Percentiles rank a stretch among this genome's conserved stretches.
Conservation (phyloP, 2,797 vertebrate species). For the Neosilurus hyrtlii region DNA sequence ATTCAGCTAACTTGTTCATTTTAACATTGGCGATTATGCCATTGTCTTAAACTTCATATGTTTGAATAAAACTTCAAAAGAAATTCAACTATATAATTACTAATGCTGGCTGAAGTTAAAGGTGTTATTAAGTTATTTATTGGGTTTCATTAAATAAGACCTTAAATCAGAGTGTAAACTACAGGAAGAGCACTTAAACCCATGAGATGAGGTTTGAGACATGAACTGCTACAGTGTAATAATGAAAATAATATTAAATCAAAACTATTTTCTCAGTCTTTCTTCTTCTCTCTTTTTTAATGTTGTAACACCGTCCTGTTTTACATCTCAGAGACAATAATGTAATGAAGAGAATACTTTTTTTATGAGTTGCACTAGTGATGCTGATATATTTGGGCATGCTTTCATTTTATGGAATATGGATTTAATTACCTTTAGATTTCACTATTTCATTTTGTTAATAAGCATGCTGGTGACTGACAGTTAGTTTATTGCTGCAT, state of each 20-base stretch:
- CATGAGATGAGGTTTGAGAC: slow-evolving; percentile 21
- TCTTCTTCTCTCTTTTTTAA: slow-evolving; percentile 8
- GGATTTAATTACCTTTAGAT: slow-evolving; percentile 53
- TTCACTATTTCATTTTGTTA: slow-evolving; percentile 46
- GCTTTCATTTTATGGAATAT: slow-evolving; percentile 41
- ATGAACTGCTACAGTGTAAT: slow-evolving; percentile 19
- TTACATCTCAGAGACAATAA: slow-evolving; percentile 43
- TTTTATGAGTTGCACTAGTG: slow-evolving; percentile 37
- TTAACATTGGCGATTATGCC: neutral
- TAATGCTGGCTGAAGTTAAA: neutral
- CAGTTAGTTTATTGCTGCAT: slow-evolving; percentile 54
- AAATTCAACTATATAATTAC: neutral
- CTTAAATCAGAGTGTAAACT: slow-evolving; percentile 10
- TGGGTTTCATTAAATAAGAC: neutral
- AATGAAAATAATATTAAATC: slow-evolving; percentile 32
- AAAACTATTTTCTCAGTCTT: slow-evolving; percentile 12
- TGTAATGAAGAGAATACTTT: slow-evolving; percentile 27
- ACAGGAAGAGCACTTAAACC: slow-evolving; percentile 28
- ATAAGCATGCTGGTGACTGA: slow-evolving; percentile 41
- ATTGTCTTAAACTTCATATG: neutral
- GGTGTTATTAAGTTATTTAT: slow-evolving; percentile 1
- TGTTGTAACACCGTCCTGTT: slow-evolving; percentile 35
- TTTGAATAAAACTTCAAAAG: neutral
- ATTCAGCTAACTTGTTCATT: neutral
- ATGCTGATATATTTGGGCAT: slow-evolving; percentile 48